Evolutionary conservation across 2,888 invertebrate species (phyloP), one percentile per base, ranked within the genome.

Genomic region (Oasisia sp.): DNA sequence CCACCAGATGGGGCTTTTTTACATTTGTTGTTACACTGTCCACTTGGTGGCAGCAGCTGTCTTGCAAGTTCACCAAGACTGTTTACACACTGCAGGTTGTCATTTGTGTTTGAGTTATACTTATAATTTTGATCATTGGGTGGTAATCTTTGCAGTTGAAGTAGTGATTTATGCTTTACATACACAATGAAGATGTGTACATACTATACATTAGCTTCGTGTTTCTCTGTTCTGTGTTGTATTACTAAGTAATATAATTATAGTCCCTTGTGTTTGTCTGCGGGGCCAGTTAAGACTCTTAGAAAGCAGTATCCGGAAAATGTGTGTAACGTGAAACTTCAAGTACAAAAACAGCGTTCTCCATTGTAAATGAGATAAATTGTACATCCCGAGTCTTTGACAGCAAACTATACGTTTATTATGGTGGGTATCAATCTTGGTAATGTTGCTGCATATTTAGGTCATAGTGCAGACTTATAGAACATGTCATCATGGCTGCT

Each of bases 1-100:
- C 74, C 74, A 74, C 74, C 74, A 74, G 74, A 7, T 74, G 74
- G 74, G 5, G 74, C 2, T 74, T 19, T 74, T 74, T 19, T 7
- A 74, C 27, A n/a, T 74, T 4, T 74, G 74, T 74, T 74, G 74
- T 19, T 74, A n/a, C 74, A 27, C 74, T 74, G 27, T 74, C 74
- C 74, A 74, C 74, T n/a, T 27, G 74, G 74, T 74, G 74, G 74
- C 74, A 74, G 74, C 74, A 74, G 74, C 27, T 74, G 74, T 74
- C 74, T 74, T 19, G 27, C 5, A 27, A 74, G 27, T 7, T n/a
- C 74, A 74, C 74, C 74, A 74, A 74, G n/a, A n/a, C 27, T 74
- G 74, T 27, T 74, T 74, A 19, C 1, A 19, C 27, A 74, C 27
- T 74, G 3, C 74, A 74, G 27, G 27, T 74, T 74, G 19, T 74